Conservation (phyloP, 1,140 invertebrate genomes). For the Wasmannia auropunctata region DNA sequence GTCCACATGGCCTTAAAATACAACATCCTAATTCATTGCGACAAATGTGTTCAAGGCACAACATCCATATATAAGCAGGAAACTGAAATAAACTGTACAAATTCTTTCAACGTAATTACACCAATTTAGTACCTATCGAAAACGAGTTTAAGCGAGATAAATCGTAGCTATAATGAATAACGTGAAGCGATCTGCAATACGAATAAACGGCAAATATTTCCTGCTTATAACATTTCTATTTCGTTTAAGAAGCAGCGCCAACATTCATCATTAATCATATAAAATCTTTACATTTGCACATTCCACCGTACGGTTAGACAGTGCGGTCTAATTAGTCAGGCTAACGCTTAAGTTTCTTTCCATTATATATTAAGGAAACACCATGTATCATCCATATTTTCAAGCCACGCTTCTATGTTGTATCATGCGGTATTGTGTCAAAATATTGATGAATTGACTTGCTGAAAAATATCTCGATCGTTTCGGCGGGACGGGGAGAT, state of each 20-base stretch:
- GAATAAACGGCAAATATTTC: slow-evolving; percentile 13
- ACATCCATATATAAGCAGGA: slow-evolving; percentile 26
- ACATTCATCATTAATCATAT: slow-evolving; percentile 16
- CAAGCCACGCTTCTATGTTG: slow-evolving; percentile 49
- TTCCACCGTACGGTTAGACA: slow-evolving; percentile 31
- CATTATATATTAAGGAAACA: slow-evolving; percentile 18
- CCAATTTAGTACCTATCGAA: neutral
- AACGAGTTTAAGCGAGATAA: neutral
- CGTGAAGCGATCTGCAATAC: neutral
- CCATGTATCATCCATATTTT: slow-evolving; percentile 33
- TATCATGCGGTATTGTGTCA: slow-evolving; percentile 42
- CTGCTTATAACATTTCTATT: slow-evolving; percentile 22
- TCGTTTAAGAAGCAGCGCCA: slow-evolving; percentile 13
- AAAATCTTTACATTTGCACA: slow-evolving; percentile 12
- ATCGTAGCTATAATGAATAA: neutral
- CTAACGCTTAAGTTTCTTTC: slow-evolving; percentile 22
- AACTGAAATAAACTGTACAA: slow-evolving; percentile 9
- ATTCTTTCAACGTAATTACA: neutral
- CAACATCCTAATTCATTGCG: neutral
- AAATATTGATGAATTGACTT: slow-evolving; percentile 35
- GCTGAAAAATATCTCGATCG: slow-evolving; percentile 26
- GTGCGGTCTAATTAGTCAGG: slow-evolving; percentile 41
- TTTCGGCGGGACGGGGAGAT: neutral
- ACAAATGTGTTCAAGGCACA: slow-evolving; percentile 12
- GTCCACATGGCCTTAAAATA: slow-evolving; percentile 37